phyloP scores from a whole-genome alignment of 2,113 vertebrate species.

The Hyperoodon ampullatus region DNA sequence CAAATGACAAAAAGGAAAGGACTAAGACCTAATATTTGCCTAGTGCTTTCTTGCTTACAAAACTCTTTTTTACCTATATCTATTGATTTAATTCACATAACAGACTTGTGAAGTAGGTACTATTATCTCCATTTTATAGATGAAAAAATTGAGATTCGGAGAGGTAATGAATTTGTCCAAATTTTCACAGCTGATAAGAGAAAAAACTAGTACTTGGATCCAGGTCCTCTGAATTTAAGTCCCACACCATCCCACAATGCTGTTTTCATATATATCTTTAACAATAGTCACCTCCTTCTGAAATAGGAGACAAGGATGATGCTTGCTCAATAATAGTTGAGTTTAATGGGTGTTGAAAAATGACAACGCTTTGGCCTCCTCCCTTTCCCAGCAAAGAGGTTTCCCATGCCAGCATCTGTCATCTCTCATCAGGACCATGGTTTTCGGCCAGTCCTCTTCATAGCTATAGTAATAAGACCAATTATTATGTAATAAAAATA shows the following conservation, averaged over 20 bases:
- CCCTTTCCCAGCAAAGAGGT: neutral
- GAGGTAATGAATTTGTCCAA: slow-evolving; percentile 1
- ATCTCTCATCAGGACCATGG: neutral
- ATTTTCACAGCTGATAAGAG: neutral
- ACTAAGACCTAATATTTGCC: slow-evolving; percentile 51
- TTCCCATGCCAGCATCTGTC: neutral
- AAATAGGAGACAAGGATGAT: neutral
- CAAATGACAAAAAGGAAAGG: neutral
- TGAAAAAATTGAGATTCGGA: neutral
- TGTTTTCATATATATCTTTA: neutral
- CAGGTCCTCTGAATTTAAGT: slow-evolving; percentile 14
- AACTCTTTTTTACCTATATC: neutral
- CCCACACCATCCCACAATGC: neutral
- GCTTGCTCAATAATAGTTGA: neutral
- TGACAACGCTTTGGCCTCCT: neutral
- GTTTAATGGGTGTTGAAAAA: neutral
- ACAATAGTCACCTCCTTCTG: neutral
- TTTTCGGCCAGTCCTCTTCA: neutral
- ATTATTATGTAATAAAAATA: neutral
- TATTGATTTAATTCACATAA: neutral
- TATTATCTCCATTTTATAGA: neutral
- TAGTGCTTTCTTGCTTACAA: neutral
- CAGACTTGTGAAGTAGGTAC: neutral
- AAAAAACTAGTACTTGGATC: neutral
- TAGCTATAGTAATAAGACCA: neutral